Evolutionary conservation across 2,113 vertebrate species (phyloP).

Genomic region (Geococcyx californianus): DNA sequence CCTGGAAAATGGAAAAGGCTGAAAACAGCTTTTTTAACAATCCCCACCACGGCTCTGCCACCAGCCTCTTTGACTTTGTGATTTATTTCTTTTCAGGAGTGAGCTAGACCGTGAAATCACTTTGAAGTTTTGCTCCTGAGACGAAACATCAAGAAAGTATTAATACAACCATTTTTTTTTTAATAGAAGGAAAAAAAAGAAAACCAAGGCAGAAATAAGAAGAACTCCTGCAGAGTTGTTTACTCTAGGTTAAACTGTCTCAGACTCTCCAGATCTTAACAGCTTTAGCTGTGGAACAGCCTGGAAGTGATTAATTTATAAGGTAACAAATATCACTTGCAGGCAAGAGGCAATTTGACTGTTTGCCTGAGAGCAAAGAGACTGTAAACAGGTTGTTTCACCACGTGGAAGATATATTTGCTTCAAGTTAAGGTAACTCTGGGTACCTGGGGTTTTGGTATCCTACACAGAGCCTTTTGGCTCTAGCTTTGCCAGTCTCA

Average conservation of each 20-base stretch:
- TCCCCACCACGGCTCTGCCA: background rate
- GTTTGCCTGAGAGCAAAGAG: background rate
- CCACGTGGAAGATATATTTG: background rate
- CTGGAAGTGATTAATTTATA: conserved; percentile 58
- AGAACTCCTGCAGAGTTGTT: conserved; percentile 49
- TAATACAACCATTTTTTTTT: background rate
- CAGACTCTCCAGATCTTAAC: background rate
- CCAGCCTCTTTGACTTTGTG: conserved; percentile 22
- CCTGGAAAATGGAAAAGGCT: conserved; percentile 29
- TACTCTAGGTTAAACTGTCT: conserved; percentile 57
- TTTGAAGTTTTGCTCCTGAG: conserved; percentile 63
- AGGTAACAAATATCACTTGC: conserved; percentile 38
- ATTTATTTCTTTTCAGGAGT: conserved; percentile 64
- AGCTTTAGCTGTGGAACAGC: conserved; percentile 14
- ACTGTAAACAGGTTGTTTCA: conserved; percentile 27
- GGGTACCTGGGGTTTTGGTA: background rate
- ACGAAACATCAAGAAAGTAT: conserved; percentile 49
- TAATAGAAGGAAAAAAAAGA: conserved; percentile 4
- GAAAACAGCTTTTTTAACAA: conserved; percentile 40
- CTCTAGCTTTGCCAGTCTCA: background rate
- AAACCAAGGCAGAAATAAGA: conserved; percentile 39
- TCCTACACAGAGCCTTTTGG: background rate
- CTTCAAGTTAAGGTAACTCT: background rate
- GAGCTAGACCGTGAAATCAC: conserved; percentile 64
- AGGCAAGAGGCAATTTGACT: background rate